Evolutionary conservation across 2,113 vertebrate genomes (phyloP), one percentile per base, ranked within the genome.

Genomic region (Neolamprologus hecqui): DNA sequence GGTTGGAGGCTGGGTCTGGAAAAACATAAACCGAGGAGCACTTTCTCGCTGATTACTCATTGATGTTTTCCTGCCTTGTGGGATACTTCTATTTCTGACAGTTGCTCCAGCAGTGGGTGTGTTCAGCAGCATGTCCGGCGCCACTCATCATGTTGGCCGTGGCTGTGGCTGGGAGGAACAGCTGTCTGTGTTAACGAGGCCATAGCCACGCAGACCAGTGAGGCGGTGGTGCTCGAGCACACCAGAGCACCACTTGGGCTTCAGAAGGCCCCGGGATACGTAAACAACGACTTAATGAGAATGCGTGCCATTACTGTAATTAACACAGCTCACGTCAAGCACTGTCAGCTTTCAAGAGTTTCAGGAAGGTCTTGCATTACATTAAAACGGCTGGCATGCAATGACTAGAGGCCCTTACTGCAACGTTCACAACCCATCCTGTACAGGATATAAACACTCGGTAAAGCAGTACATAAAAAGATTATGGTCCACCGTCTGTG

Each of bases 241-340:
- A 88, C 93, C 81, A 65, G 86, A 93, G 89, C 90, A 79, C 88
- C 93, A 88, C 86, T 92, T 90, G 11, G 91, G 89, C 93, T 92
- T 89, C 89, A 84, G 13, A 42, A 89, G 86, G 95, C 96, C 95
- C 79, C 88, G 6, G 96, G 96, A 95, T 88, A 94, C 91, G 49
- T 93, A 96, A 97, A 96, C 95, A 96, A 94, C 89, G 94, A 93
- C 95, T 95, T 95, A 96, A 96, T 96, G 95, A 96, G 95, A 94
- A 95, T 92, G 93, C 90, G 85, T 93, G 95, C 92, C 95, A 96
- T 97, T 96, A 96, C 91, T 96, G 94, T 96, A 96, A 97, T 97
- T 97, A 97, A 96, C 96, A 94, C 92, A 84, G 94, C 92, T 95
- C 95, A 95, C 83, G 94, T 96, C 95, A 96, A 95, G 93, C 91